These are phyloP conservation scores for Hyperoplus immaculatus DNA, from an alignment of 2,797 vertebrate genomes.

Conservation along the genomic window DNA sequence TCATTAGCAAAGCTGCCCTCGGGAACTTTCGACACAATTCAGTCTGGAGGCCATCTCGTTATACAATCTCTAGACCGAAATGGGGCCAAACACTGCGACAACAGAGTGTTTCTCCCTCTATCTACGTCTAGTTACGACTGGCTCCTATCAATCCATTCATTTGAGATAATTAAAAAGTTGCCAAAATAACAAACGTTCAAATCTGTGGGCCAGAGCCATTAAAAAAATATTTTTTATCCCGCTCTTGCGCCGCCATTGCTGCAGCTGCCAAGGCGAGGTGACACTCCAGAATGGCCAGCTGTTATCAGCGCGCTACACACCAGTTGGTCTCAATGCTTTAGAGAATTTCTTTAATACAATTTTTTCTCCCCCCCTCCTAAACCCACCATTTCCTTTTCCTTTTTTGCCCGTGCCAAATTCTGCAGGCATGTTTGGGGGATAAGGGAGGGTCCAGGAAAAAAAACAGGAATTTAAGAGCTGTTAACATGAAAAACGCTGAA, in stretches of 20 bases:
- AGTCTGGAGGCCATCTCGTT: constrained; percentile 62
- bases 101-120: constrained; percentile 56
- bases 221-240: constrained; percentile 63
- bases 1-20: constrained; percentile 59
- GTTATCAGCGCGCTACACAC: constrained; percentile 87
- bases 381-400: constrained; percentile 58
- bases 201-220: constrained; percentile 74
- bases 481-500: constrained; percentile 74
- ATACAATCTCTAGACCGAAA: constrained; percentile 53
- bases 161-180: constrained; percentile 84
- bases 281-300: constrained; percentile 83
- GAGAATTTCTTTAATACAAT: constrained; percentile 86
- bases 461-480: constrained; percentile 74
- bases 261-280: constrained; percentile 79
- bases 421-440: constrained; percentile 62
- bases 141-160: constrained; percentile 79
- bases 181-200: constrained; percentile 78
- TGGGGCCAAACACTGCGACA: constrained; percentile 33
- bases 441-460: constrained; percentile 58
- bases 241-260: constrained; percentile 56
- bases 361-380: constrained; percentile 46
- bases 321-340: constrained; percentile 84
- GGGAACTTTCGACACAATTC: constrained; percentile 60
- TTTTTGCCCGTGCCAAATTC: constrained; percentile 75
- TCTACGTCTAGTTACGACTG: constrained; percentile 52